These are phyloP conservation scores for Arctopsyche grandis DNA, from an alignment of 1,140 invertebrate genomes.

Conservation along the genomic window DNA sequence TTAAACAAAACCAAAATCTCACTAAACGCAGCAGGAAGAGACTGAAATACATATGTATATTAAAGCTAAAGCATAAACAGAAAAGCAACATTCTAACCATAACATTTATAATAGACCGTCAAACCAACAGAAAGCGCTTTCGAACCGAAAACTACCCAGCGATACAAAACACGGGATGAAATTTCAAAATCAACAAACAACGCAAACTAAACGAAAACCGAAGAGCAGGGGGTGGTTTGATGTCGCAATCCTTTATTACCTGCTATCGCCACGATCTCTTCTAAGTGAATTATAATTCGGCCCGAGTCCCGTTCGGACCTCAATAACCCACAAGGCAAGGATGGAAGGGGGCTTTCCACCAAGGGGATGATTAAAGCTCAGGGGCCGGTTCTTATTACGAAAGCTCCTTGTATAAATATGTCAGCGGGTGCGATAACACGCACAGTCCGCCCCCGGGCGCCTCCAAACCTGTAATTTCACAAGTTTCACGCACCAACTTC, in stretches of 20 bases:
- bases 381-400: not conserved
- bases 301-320: not conserved
- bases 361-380: slow-evolving; percentile 2
- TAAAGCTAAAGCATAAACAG: no score
- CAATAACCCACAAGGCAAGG: not conserved
- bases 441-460: not conserved
- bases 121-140: no score
- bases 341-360: not conserved
- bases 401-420: slow-evolving; percentile 34
- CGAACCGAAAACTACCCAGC: no score
- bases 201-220: no score
- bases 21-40: no score
- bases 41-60: no score
- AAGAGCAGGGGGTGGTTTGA: not conserved
- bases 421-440: slow-evolving; percentile 33
- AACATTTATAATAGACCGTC: no score
- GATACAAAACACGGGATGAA: no score
- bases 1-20: no score
- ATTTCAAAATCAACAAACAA: no score
- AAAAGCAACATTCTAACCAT: no score
- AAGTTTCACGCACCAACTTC: slow-evolving; percentile 13
- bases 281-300: slow-evolving; percentile 36
- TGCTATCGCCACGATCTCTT: slow-evolving; percentile 7
- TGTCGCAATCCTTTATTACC: not conserved
- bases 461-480: slow-evolving; percentile 17